These are phyloP conservation scores for Mormyrops boulengeri DNA, from an alignment of 2,797 vertebrate genomes.

Conservation along the genomic window DNA sequence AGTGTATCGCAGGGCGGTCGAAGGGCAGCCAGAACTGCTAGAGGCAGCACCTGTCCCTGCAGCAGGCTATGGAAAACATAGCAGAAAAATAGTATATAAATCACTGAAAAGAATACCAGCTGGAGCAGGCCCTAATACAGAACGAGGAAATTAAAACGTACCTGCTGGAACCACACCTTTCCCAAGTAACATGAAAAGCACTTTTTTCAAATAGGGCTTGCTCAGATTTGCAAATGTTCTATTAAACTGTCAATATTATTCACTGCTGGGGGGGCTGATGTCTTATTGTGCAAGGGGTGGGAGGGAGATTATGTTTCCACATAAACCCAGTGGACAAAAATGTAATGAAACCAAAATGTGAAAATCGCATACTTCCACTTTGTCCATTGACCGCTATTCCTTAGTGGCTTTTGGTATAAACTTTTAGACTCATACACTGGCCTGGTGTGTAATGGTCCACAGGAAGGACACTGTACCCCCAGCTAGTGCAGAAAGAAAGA, in stretches of 20 bases:
- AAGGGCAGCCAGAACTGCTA: background rate
- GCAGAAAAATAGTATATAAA: background rate
- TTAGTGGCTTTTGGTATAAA: background rate
- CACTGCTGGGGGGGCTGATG: background rate
- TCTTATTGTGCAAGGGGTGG: background rate
- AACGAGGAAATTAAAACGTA: background rate
- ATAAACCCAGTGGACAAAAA: constrained; percentile 6
- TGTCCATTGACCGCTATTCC: background rate
- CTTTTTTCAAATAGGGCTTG: background rate
- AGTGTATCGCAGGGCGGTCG: background rate
- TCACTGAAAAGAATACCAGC: background rate
- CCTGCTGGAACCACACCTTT: background rate
- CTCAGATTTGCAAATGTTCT: background rate
- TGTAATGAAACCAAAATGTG: background rate
- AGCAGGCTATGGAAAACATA: background rate
- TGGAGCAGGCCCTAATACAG: background rate
- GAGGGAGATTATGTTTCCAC: background rate
- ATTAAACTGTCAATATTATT: background rate
- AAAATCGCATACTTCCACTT: background rate
- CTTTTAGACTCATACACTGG: background rate
- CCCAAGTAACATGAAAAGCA: background rate
- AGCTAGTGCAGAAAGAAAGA: background rate
- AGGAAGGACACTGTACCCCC: background rate
- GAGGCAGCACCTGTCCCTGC: background rate
- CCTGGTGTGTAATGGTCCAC: background rate